Base-by-base conservation (phyloP, 2,888 invertebrate species). In the Cinara cedri region DNA sequence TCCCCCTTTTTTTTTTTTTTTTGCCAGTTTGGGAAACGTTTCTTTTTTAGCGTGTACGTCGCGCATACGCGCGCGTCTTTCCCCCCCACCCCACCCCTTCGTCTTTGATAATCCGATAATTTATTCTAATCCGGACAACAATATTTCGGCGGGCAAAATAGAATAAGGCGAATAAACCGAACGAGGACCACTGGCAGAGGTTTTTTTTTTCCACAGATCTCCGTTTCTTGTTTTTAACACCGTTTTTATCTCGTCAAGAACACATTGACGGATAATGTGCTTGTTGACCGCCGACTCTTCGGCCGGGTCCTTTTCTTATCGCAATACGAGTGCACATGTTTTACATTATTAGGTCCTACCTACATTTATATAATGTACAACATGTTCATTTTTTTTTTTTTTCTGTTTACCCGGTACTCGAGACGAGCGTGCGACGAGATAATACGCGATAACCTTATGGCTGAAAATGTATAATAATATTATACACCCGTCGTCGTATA, bases 221-320 rank as follows among this genome's bases (percentile, higher is more conserved):
- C 6, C 3, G 34, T 34, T 34, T n/a, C n/a, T n/a, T 49, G 49
- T 72, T 62, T 75, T 65, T 75, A 11, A 51, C 63, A 63, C 51
- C 16, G 24, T 66, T 75, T 54, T 75, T 55, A 65, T 65, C 66
- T 54, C 65, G 4, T 55, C 66, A 44, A 54, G 4, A 75, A 54
- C 66, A 54, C 66, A 55, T 75, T 75, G 75, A 75, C 44, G 51
- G 66, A 75, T 66, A 8, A n/a, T 55, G 6, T 6, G 34, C 34
- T n/a, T n/a, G 55, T 55, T 75, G 66, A 75, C 74, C 66, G 65
- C 44, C 24, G 65, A 66, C 63, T 55, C 14, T 6, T n/a, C n/a
- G n/a, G 63, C 55, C 44, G 34, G 6, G 63, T 66, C 44, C 74
- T 24, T 66, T 75, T 55, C 75, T 75, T 66, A 75, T 75, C 75